Base-by-base conservation (phyloP, 2,797 vertebrate genomes). In the Gymnocypris eckloni region DNA sequence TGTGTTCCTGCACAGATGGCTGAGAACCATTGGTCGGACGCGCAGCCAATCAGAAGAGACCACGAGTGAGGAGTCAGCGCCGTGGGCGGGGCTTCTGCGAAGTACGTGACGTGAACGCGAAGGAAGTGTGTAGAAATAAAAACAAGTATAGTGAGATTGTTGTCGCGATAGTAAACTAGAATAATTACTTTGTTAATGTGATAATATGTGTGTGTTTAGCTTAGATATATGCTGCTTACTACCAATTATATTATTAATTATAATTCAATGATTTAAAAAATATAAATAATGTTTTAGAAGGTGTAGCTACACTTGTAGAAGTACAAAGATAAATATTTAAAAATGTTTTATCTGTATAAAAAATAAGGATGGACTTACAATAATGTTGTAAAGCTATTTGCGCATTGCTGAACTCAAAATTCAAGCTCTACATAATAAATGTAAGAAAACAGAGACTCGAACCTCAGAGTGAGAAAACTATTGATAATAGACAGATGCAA, bases 1-100 rank as follows among this genome's bases (percentile, higher is more conserved):
- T 71, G 81, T n/a, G 91, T 90, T 85, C 89, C 89, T 92, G 93
- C 92, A 95, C 95, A 95, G 94, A 94, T 95, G 94, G 94, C 93
- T 88, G 86, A 56, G 5, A 56, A 86, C 91, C 88, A 95, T 95
- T 95, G 95, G 95, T 78, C 90, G 45, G 89, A 59, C 59, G 20
- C 6, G 83, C 70, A 25, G 86, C 95, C 94, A 95, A 95, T 95
- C 89, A 91, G 80, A 93, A 70, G 84, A 92, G 89, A 94, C 93
- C 94, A 95, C 94, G 93, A 94, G 93, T 93, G 92, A 86, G 28
- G 78, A 59, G 87, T 79, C 75, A 75, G 56, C 4, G n/a, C 20
- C 15, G 48, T 18, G 69, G 86, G 71, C 41, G 81, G 54, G 69
- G 71, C 37, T 12, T 69, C 3, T 0, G 28, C 0, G 25, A 22